Base-by-base conservation (phyloP, 2,797 vertebrate genomes). In the Neostethus bicornis region DNA sequence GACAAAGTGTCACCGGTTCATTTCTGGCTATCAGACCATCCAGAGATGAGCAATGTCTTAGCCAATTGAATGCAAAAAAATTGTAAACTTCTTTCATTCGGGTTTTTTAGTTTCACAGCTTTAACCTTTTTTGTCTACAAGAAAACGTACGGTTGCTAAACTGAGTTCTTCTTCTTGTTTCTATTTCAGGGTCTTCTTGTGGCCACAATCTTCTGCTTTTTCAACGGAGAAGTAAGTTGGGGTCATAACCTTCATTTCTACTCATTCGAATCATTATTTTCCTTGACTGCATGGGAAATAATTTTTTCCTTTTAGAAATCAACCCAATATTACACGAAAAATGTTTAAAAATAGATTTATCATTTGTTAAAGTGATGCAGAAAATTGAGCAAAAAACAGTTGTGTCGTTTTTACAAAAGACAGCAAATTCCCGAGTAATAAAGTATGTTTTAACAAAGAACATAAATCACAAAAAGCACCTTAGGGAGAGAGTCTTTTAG, bases 151-250 rank as follows among this genome's bases (percentile, higher is more conserved):
- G 42, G 1, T 39, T 23, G 12, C 6, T 12, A n/a, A 12, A 17
- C n/a, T 51, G 37, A 57, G n/a, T 16, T 16, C 32, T 10, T 65
- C 2, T 20, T 77, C 51, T 85, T 47, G 43, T 47, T 70, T 90
- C 63, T 86, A 94, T 70, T 90, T 61, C 89, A 99, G 97, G 97
- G 97, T 48, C 86, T 99, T 43, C 85, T 99, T 77, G 96, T 99
- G 77, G 94, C 97, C 62, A 99, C 97, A 12, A 99, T 99, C 81
- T 99, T 98, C 92, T 99, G 97, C 89, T 99, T 99, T 85, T 99
- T 99, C 84, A 99, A 99, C 39, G 97, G 97, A 71, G 97, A 99
- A 92, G 97, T 98, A 95, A 88, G 89, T 46, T 3, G 13, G 43
- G 51, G 12, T 32, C 32, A 5, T 57, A n/a, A 21, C 54, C 19